Evolutionary conservation across 2,888 invertebrate genomes (phyloP).

Genomic region (Limnephilus auricula): DNA sequence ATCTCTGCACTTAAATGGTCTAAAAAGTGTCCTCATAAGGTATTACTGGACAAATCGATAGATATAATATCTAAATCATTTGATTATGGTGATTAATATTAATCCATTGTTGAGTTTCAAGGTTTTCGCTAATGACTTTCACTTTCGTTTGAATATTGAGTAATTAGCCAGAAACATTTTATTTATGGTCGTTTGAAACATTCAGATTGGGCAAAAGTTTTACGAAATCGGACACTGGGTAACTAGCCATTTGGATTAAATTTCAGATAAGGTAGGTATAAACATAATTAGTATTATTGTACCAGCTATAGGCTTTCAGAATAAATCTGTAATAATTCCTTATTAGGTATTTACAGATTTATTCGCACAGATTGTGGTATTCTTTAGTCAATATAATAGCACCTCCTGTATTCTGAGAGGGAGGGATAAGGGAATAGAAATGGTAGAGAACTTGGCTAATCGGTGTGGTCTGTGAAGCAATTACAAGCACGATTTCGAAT

Average conservation of each 20-base stretch:
- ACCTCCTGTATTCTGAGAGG: background rate
- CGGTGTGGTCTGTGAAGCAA: background rate
- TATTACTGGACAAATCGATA: background rate
- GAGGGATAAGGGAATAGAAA: background rate
- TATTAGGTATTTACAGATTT: no score
- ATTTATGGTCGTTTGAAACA: background rate
- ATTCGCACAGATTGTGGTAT: no score
- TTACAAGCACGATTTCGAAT: background rate
- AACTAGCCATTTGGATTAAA: background rate
- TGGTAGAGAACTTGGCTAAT: background rate
- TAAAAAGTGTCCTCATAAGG: background rate
- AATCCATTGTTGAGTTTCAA: background rate
- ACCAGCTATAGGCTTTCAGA: background rate
- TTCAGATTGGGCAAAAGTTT: background rate
- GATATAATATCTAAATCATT: conserved; percentile 13
- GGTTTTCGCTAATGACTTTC: background rate
- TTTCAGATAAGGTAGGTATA: background rate
- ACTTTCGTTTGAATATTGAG: background rate
- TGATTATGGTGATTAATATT: conserved; percentile 10
- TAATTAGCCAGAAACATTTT: background rate
- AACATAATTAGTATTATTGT: background rate
- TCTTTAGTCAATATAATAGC: background rate
- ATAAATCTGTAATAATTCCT: background rate
- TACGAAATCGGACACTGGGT: background rate
- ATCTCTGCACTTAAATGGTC: background rate